Percentiles rank a stretch among this genome's conserved stretches.
These are phyloP conservation scores for Oscheius onirici DNA, from an alignment of 2,888 invertebrate genomes.

Conservation along the genomic window DNA sequence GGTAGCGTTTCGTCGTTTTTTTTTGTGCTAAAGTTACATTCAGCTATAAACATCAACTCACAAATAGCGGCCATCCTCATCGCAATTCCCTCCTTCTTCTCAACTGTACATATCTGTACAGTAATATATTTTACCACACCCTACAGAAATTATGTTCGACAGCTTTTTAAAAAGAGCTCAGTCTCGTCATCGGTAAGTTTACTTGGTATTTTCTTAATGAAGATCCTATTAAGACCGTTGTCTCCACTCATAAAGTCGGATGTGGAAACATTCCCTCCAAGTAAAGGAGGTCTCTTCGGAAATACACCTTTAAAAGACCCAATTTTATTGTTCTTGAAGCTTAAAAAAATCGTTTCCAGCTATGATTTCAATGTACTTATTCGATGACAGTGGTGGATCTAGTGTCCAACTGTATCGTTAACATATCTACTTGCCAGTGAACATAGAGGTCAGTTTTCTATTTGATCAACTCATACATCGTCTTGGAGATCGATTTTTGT, in stretches of 20 bases:
- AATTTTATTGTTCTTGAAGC: not conserved
- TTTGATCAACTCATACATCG: too few species aligned
- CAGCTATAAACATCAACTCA: not conserved
- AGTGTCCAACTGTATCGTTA: too few species aligned
- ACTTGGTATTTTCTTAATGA: too few species aligned
- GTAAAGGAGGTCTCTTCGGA: constrained; percentile 11
- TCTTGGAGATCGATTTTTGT: too few species aligned
- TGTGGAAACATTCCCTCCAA: constrained; percentile 19
- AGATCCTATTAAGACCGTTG: too few species aligned
- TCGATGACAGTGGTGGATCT: too few species aligned
- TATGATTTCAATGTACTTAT: constrained; percentile 12
- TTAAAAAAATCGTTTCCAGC: not conserved
- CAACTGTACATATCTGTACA: not conserved
- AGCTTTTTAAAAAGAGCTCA: not conserved
- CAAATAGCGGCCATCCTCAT: not conserved
- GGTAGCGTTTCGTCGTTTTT: not conserved
- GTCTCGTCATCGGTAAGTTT: too few species aligned
- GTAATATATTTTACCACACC: not conserved
- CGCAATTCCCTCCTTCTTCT: not conserved
- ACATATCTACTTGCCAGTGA: constrained; percentile 5
- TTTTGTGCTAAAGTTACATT: not conserved
- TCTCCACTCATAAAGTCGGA: too few species aligned
- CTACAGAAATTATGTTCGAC: not conserved
- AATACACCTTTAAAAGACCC: not conserved
- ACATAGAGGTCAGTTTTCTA: constrained; percentile 20